A percentile compares a stretch with the other conserved stretches of the same genome.
Evolutionary conservation across 1,140 invertebrate species (phyloP).

Genomic region (Luehdorfia chinensis): DNA sequence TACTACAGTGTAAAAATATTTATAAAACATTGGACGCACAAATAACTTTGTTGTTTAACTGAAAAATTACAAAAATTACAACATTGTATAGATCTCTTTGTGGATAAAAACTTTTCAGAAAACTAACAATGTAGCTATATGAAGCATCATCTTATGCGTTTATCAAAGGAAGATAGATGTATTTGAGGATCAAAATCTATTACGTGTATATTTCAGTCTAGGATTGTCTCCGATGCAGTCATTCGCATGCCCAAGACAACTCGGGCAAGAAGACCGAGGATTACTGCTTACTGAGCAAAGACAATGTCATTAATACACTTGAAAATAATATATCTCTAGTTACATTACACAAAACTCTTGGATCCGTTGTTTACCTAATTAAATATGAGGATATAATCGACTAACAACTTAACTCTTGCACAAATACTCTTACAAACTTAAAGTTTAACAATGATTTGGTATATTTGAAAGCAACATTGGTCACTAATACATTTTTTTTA

Average conservation of each 20-base stretch:
- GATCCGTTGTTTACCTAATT: background rate
- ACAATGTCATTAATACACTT: background rate
- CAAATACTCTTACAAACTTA: background rate
- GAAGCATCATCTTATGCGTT: no score
- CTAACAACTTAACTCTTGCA: constrained; percentile 6
- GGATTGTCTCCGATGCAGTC: constrained; percentile 26
- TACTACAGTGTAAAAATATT: constrained; percentile 33
- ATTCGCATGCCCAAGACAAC: constrained; percentile 38
- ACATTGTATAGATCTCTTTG: background rate
- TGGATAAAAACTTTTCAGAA: background rate
- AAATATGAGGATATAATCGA: constrained; percentile 7
- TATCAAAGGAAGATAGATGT: no score
- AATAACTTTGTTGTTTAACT: constrained; percentile 60
- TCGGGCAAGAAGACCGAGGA: constrained; percentile 42
- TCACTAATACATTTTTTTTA: background rate
- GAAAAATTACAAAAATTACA: constrained; percentile 63
- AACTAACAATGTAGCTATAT: background rate
- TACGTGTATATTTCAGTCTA: constrained; percentile 27
- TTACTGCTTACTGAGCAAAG: background rate
- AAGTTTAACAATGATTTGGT: constrained; percentile 15
- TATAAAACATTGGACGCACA: constrained; percentile 29
- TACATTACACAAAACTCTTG: constrained; percentile 14
- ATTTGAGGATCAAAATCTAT: constrained; percentile 20
- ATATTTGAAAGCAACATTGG: background rate
- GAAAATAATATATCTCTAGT: constrained; percentile 13